Evolutionary conservation across 2,797 vertebrate genomes (phyloP), one percentile per base, ranked within the genome.

Genomic region (Poeciliopsis presidionis): DNA sequence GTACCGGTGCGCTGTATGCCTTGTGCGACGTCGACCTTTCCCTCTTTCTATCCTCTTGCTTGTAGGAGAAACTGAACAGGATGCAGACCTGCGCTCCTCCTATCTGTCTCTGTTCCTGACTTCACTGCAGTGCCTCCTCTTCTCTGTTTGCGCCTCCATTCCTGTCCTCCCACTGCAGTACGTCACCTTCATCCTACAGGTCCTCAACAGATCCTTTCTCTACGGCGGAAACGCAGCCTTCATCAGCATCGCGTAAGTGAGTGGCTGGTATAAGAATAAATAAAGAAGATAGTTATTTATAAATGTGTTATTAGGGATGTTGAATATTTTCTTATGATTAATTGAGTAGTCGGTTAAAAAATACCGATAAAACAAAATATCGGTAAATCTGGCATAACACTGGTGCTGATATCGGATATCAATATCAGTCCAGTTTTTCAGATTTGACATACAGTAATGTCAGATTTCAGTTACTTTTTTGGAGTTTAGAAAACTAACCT

Each of bases 131-230:
- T 97, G 97, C 77, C 77, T 97, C 73, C 93, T 96, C 41, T 98
- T 99, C 86, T 96, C 95, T 0, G 7, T 97, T 45, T 95, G 94
- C 0, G 95, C 96, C 25, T 93, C 97, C 0, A 33, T 96, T 30
- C 95, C 96, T 0, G 0, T 94, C 41, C 95, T 98, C 63, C 90
- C 94, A 0, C 93, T 97, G 3, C 97, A 98, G 90, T 97, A 97
- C 0, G 72, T 89, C 87, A 97, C 97, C 11, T 98, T 98, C 55
- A 57, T 87, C 88, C 90, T 99, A 28, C 97, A 98, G 87, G 97
- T 98, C 79, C 74, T 97, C 88, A 97, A 97, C 77, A 96, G 97
- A 73, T 97, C 97, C 85, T 98, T 98, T 94, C 95, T 98, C 20
- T 98, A 96, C 0, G 97, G 98, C 0, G 96, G 97, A 76, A 96